Evolutionary conservation across 1,140 invertebrate genomes (phyloP).

Genomic region (Belonocnema kinseyi): DNA sequence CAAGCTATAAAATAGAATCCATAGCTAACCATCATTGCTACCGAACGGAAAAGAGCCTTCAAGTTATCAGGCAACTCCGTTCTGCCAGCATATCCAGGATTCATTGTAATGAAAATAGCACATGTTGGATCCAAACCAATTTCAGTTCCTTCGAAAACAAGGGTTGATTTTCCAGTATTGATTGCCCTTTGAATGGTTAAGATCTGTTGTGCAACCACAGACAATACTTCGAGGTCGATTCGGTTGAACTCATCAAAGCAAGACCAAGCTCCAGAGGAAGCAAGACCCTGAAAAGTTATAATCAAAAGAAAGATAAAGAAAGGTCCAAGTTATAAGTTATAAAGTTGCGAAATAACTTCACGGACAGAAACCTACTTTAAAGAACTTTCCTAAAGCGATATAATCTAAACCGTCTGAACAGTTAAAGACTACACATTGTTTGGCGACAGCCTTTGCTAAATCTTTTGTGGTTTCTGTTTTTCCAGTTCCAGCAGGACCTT

Average conservation of each 20-base stretch:
- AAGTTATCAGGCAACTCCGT: constrained; percentile 95
- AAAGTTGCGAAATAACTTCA: background rate
- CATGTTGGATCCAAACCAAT: constrained; percentile 92
- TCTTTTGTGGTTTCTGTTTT: constrained; percentile 98
- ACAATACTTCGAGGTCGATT: constrained; percentile 91
- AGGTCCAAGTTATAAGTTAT: background rate
- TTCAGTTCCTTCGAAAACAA: constrained; percentile 94
- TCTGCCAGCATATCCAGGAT: constrained; percentile 94
- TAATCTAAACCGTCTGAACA: constrained; percentile 96
- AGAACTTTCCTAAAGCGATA: constrained; percentile 95
- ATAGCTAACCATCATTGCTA: constrained; percentile 92
- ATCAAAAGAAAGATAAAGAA: background rate
- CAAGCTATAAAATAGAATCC: background rate
- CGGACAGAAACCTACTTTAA: constrained; percentile 83
- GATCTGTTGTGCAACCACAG: constrained; percentile 93
- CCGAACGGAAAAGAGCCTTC: constrained; percentile 95
- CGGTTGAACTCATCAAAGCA: constrained; percentile 98
- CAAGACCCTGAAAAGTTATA: constrained; percentile 82
- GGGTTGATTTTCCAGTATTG: constrained; percentile 82
- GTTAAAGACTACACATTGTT: constrained; percentile 98
- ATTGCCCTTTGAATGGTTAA: constrained; percentile 87
- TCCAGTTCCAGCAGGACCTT: constrained; percentile 96
- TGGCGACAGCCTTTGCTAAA: constrained; percentile 96
- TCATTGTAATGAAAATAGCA: constrained; percentile 97
- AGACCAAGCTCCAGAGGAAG: constrained; percentile 96